Base-by-base conservation (phyloP, 2,888 invertebrate species). In the Siphonodentalium dalli region DNA sequence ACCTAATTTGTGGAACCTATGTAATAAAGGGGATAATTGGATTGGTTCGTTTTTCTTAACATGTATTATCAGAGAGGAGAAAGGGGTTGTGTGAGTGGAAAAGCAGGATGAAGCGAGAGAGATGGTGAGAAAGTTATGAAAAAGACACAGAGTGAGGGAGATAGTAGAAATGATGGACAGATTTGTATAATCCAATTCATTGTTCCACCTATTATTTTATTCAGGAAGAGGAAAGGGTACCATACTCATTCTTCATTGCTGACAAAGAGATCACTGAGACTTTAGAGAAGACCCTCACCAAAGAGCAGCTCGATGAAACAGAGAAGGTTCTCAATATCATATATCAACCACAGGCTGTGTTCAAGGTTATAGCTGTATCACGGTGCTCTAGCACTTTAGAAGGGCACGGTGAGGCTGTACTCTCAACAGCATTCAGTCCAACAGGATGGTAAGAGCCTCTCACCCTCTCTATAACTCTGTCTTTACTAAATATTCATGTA, bases 261-360 rank as follows among this genome's bases (percentile, higher is more conserved):
- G 93, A 94, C 47, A 85, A 87, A 64, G 95, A 97, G 86, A 89
- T 98, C 52, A 89, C 87, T 38, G 86, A 87, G 23, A 87, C 86
- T 23, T 82, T 97, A 8, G 85, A 87, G 65, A 86, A 88, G 57
- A 87, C 89, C n/a, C 79, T 96, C 8, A 87, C 89, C 66, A 83
- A 88, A 35, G 85, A 97, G 85, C 60, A 64, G 20, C 52, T 75
- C 20, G 69, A 76, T 37, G 66, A 74, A 31, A 66, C 69, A 24
- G 66, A 69, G 45, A 53, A 65, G 31, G 89, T 95, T 18, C 84
- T 96, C 11, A 92, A 93, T 68, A 95, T 99, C 64, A 86, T 96
- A 45, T 99, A 96, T 80, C 94, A 97, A 77, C 95, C 97, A 47
- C 96, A 99, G 83, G 97, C 99, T 2, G 88, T 97, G 23, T 99